Conservation (phyloP, 2,888 invertebrate species). For the Ecliptopera silaceata region DNA sequence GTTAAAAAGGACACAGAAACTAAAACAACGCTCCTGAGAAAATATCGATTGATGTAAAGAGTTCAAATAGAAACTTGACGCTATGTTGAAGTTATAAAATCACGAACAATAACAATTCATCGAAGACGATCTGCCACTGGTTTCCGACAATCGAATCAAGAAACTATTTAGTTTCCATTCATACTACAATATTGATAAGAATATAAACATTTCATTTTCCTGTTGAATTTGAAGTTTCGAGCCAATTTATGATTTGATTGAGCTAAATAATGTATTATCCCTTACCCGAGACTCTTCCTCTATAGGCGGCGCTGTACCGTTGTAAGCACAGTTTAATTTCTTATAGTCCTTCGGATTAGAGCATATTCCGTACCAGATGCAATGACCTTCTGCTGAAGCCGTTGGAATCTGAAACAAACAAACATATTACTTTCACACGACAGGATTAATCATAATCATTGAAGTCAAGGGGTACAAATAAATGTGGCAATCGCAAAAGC, state of each 20-base stretch:
- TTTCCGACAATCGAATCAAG: conserved; percentile 1
- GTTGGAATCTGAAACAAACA: conserved; percentile 51
- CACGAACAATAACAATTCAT: conserved; percentile 4
- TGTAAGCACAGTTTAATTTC: conserved; percentile 44
- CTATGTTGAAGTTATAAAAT: conserved; percentile 3
- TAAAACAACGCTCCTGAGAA: neutral
- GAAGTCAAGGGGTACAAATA: no score
- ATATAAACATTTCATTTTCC: no score
- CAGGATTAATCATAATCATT: no score
- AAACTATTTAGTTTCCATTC: conserved; percentile 3
- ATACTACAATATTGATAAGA: neutral
- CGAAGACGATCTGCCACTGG: neutral
- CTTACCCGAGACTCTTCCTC: conserved; percentile 50
- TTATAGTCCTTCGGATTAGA: conserved; percentile 28
- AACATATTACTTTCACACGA: neutral
- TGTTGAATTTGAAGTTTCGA: no score
- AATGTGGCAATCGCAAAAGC: no score
- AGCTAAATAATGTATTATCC: conserved; percentile 14
- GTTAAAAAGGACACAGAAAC: no score
- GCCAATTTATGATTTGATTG: no score
- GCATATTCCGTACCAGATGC: conserved; percentile 51
- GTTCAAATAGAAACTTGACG: neutral
- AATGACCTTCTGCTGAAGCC: conserved; percentile 66
- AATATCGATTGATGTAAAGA: neutral
- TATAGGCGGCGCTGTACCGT: conserved; percentile 50